Evolutionary conservation across 2,797 vertebrate species (phyloP), one percentile per base, ranked within the genome.

Genomic region (Chiloscyllium punctatum): DNA sequence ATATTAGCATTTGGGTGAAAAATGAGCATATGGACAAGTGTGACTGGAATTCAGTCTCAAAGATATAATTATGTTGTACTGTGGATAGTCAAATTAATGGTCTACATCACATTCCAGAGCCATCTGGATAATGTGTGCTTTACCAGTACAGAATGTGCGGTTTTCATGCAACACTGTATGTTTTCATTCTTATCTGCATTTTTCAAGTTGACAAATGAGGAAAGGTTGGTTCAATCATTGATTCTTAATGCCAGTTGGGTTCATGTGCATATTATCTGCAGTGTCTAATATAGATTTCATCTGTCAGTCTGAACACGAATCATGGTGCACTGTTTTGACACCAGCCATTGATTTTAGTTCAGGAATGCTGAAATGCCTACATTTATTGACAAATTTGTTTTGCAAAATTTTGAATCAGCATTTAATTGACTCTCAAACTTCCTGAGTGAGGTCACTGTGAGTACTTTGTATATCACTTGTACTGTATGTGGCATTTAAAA

Each of bases 211-310:
- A n/a, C 48, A 95, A 74, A 77, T 51, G 4, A 95, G 69, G 69
- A 74, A 95, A n/a, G 51, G 48, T 95, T 51, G 16, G 27, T 15
- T 95, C 51, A 95, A 95, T 42, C n/a, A 94, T 48, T 51, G 68
- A 95, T 72, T 74, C 48, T 77, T 95, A 74, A 92, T 92, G 90
- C 90, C n/a, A 95, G 27, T n/a, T 94, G 53, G 94, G 42, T 94
- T 94, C 74, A 25, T 94, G 79, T 2, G 13, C 71, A 94, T 71
- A 48, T 74, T 74, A 48, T 74, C 42, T 94, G 42, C 94, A 77
- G 48, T 74, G 25, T 53, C 71, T 91, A 18, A 33, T 94, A 51
- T 74, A 30, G 15, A 74, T 95, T 72, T 95, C 71, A 95, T 72
- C 69, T 27, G 30, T 95, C 48, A 72, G 27, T 51, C 6, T 30